Evolutionary conservation across 2,113 vertebrate genomes (phyloP).

Genomic region (Apistogramma diplotaenia): DNA sequence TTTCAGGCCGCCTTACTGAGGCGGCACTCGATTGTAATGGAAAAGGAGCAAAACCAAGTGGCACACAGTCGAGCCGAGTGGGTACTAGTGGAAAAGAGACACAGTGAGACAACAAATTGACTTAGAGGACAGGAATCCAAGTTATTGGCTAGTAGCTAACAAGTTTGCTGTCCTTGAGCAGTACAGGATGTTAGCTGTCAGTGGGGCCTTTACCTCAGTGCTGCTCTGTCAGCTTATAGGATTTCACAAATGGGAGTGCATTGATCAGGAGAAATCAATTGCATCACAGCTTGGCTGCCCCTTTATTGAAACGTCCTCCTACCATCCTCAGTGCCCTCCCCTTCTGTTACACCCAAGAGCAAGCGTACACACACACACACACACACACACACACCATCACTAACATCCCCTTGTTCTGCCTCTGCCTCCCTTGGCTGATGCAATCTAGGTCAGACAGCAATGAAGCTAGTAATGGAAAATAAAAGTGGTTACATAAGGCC

Average conservation of each 20-base stretch:
- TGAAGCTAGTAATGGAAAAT: constrained; percentile 78
- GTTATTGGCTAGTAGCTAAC: constrained; percentile 14
- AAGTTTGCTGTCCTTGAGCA: constrained; percentile 17
- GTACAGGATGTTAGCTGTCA: constrained; percentile 23
- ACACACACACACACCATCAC: constrained; percentile 38
- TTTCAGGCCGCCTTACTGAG: no score
- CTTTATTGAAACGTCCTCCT: constrained; percentile 52
- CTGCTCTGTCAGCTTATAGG: constrained; percentile 54
- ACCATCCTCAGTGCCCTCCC: constrained; percentile 5
- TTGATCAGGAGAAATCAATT: constrained; percentile 66
- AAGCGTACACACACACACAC: constrained; percentile 2
- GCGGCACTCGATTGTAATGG: no score
- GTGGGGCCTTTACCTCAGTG: constrained; percentile 13
- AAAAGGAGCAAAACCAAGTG: no score
- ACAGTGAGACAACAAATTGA: not conserved
- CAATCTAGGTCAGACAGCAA: constrained; percentile 79
- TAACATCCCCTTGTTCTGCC: constrained; percentile 72
- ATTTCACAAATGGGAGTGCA: constrained; percentile 56
- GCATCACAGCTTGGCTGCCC: constrained; percentile 32
- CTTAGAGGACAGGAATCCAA: not conserved
- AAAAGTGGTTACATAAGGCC: constrained; percentile 78
- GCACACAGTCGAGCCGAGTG: no score
- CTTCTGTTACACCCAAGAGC: constrained; percentile 31
- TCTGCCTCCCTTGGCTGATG: constrained; percentile 73
- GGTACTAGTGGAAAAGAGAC: not conserved